Evolutionary conservation across 2,113 vertebrate species (phyloP).

Genomic region (Campylomormyrus tamandua): DNA sequence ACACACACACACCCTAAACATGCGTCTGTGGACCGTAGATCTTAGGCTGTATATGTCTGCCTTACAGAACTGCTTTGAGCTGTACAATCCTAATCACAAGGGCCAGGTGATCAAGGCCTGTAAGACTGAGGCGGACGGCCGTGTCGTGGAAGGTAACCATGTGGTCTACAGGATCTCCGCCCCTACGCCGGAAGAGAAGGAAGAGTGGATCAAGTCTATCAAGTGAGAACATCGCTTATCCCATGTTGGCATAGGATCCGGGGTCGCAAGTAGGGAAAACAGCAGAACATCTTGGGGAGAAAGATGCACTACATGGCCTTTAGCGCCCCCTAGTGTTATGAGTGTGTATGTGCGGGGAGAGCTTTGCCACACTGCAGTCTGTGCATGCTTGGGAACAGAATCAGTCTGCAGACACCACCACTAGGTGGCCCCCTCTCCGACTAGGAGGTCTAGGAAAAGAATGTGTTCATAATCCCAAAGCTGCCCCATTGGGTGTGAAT

Average conservation of each 20-base stretch:
- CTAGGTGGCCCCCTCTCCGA: background rate
- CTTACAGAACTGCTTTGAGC: conserved; percentile 90
- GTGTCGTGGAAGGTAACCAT: conserved; percentile 96
- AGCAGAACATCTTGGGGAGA: background rate
- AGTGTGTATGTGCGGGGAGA: background rate
- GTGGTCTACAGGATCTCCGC: conserved; percentile 97
- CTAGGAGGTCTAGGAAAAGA: background rate
- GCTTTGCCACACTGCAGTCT: background rate
- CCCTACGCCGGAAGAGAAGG: conserved; percentile 91
- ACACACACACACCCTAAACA: background rate
- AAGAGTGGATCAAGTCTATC: conserved; percentile 98
- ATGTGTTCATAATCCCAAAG: background rate
- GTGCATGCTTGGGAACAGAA: background rate
- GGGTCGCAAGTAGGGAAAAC: background rate
- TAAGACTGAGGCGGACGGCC: conserved; percentile 92
- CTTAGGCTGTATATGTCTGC: background rate
- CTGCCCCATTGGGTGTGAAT: background rate
- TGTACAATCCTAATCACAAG: conserved; percentile 94
- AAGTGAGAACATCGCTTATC: conserved; percentile 66
- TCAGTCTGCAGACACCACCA: background rate
- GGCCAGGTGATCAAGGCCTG: conserved; percentile 98
- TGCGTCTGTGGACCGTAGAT: background rate
- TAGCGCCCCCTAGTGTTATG: background rate
- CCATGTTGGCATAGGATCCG: background rate
- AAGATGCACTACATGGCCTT: background rate